Evolutionary conservation across 2,113 vertebrate species (phyloP), one percentile per base, ranked within the genome.

Genomic region (Apus apus): DNA sequence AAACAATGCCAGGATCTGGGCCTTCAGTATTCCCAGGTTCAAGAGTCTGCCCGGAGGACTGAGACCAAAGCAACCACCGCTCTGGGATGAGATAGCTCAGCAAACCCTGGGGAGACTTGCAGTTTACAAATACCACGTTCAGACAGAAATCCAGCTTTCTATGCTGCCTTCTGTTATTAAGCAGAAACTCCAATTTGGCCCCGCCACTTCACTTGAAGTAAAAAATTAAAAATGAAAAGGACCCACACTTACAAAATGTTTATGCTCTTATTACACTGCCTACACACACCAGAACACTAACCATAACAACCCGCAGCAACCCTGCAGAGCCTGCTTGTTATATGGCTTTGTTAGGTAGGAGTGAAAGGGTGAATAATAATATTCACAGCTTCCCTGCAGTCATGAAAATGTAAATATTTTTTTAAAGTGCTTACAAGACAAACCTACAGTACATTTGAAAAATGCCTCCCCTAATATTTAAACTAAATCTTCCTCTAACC

Each of bases 381-480:
- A 93, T 75, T 89, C 95, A 91, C 78, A 83, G 96, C 86, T 96
- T 95, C 97, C 88, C 95, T 18, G 19, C 72, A 94, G 95, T 92
- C 95, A 61, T 15, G 23, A 86, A 96, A 97, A 92, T 86, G 96
- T 97, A 98, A 98, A 98, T 97, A 97, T 97, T 96, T 97, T 94
- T 92, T 61, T 81, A 25, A 97, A 98, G 96, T 93, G 94, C 95
- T 98, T 94, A 95, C 97, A 97, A 96, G 97, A 96, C 94, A 98
- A 97, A 97, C 85, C 93, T 87, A 96, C 93, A 95, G 95, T 93
- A 97, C 96, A 98, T 93, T 72, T 97, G 97, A 98, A 97, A 97
- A 97, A 98, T 92, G 95, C 84, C 81, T 85, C 77, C 87, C 93
- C 57, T 95, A 96, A 97, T 97, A 94, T 97, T 97, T 97, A 94